Conservation (phyloP, 2,797 vertebrate genomes). For the Cheirogaleus major region DNA sequence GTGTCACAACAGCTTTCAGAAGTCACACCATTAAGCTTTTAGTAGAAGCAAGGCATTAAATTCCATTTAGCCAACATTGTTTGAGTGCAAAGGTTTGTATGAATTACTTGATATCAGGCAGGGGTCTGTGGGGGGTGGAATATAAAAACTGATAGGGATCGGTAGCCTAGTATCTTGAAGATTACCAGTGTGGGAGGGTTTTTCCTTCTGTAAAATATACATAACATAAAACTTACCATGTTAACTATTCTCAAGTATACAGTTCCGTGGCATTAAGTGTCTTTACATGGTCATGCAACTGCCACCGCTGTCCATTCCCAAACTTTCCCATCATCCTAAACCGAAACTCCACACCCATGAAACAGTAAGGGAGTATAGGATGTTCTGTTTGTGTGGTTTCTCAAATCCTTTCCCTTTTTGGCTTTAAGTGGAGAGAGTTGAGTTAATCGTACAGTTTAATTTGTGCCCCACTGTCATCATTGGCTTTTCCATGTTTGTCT, state of each 20-base stretch:
- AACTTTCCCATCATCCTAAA: not conserved
- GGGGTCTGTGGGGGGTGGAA: not conserved
- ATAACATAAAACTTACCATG: not conserved
- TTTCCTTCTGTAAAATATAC: not conserved
- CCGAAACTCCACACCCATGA: not conserved
- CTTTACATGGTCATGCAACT: not conserved
- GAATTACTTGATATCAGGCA: not conserved
- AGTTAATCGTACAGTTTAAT: not conserved
- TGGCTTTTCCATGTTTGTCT: not conserved
- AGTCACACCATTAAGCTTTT: not conserved
- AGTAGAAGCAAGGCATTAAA: not conserved
- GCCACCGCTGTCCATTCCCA: not conserved
- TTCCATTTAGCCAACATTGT: not conserved
- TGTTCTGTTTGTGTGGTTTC: not conserved
- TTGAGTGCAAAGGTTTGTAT: not conserved
- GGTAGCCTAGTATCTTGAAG: not conserved
- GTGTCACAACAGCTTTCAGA: slow-evolving; percentile 57
- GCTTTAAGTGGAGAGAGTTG: not conserved
- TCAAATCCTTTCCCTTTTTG: not conserved
- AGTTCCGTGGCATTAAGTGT: not conserved
- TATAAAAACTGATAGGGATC: not conserved
- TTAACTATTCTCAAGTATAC: not conserved
- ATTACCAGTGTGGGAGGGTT: not conserved
- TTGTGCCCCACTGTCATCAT: not conserved
- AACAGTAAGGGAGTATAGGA: not conserved